Evolutionary conservation across 2,113 vertebrate species (phyloP), one percentile per base, ranked within the genome.

Genomic region (Brachirus orientalis): DNA sequence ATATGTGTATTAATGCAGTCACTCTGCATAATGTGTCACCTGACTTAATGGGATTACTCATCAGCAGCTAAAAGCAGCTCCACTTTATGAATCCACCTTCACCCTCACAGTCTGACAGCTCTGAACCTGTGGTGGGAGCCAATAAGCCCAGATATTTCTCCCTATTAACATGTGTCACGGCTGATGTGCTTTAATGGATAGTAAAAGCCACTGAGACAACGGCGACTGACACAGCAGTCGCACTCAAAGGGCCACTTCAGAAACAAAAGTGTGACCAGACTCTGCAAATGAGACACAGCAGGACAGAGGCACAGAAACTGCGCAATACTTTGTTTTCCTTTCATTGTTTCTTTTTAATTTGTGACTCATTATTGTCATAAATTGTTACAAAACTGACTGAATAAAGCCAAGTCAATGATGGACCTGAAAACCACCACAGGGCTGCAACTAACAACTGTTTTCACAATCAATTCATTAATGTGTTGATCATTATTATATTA

Each of bases 141-240:
- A 84, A 90, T 88, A 87, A 62, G 40, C 50, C 38, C 35, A 56
- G 55, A 70, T 56, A 72, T 77, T 73, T 48, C 58, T 78, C 69
- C 63, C 75, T 84, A 89, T 88, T 67, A 87, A 81, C 79, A 72
- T 7, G 9, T 75, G 79, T 77, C 82, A 70, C 50, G 54, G 52
- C 52, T 81, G 84, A 90, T 84, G 84, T 83, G 74, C 77, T 84
- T 77, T 86, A 88, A 90, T 88, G 82, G 80, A 72, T 63, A 77
- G 69, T 76, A 80, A 84, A 86, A 86, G 72, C 67, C 54, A 83
- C 48, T 69, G 63, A 85, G 69, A 76, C 63, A 38, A 61, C 77
- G 45, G 63, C 47, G 53, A 46, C 51, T 54, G 63, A 67, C 63
- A 75, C 78, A 76, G 61, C 69, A 66, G 63, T 36, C 43, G 28